phyloP scores from a whole-genome alignment of 2,113 vertebrate species.

The Oplegnathus fasciatus region DNA sequence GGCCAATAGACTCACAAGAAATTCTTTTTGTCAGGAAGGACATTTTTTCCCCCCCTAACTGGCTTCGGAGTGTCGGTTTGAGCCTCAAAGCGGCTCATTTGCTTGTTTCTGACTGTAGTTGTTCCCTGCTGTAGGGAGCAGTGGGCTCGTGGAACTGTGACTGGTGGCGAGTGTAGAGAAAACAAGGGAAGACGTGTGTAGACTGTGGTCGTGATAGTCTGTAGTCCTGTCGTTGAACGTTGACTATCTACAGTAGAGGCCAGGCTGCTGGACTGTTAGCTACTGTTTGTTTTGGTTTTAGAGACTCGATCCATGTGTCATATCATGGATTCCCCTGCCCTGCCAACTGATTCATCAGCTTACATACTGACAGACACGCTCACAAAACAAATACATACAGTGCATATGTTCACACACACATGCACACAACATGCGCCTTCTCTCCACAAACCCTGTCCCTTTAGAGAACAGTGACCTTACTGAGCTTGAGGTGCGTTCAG shows the following conservation, averaged over 20 bases:
- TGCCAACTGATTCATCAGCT: conserved; percentile 51
- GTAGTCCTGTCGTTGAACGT: conserved; percentile 76
- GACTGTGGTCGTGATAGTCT: conserved; percentile 80
- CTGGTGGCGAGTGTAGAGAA: conserved; percentile 52
- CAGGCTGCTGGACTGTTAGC: conserved; percentile 75
- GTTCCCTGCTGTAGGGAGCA: conserved; percentile 39
- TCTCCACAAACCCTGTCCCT: conserved; percentile 73
- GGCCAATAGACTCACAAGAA: conserved; percentile 63
- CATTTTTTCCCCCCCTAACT: background rate
- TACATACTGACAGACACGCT: conserved; percentile 48
- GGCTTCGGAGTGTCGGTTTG: conserved; percentile 30
- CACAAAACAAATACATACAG: conserved; percentile 31
- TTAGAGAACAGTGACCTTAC: conserved; percentile 84
- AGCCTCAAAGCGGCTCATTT: conserved; percentile 41
- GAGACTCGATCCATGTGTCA: conserved; percentile 51
- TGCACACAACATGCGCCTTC: conserved; percentile 76
- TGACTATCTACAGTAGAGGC: conserved; percentile 75
- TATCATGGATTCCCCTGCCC: conserved; percentile 42
- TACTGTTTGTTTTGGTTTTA: conserved; percentile 71
- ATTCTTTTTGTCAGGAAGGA: conserved; percentile 65
- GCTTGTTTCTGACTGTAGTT: conserved; percentile 44
- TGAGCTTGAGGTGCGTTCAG: conserved; percentile 84
- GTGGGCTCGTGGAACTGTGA: conserved; percentile 61
- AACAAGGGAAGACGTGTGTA: conserved; percentile 71
- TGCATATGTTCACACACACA: conserved; percentile 30